Evolutionary conservation across 1,140 invertebrate genomes (phyloP).

Genomic region (Dufourea novaeangliae): DNA sequence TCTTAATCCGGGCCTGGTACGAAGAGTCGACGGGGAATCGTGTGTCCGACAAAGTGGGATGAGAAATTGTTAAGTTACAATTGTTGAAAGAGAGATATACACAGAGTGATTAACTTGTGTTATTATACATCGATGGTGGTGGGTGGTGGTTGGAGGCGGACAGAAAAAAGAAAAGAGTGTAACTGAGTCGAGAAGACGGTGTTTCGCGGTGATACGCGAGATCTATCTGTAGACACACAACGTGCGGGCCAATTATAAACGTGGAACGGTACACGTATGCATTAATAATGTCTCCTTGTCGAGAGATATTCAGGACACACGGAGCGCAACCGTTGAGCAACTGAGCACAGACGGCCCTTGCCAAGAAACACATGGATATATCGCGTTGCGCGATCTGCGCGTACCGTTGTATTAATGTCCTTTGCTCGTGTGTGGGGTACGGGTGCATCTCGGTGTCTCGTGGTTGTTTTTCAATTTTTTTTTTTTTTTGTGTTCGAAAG

Average conservation of each 20-base stretch:
- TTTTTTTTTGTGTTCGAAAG: background rate
- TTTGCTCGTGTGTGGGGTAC: constrained; percentile 55
- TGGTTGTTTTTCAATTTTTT: constrained; percentile 34
- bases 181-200: constrained; percentile 40
- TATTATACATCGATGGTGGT: constrained; percentile 3
- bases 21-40: no score
- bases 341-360: constrained; percentile 65
- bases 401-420: constrained; percentile 21
- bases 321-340: constrained; percentile 71
- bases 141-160: constrained; percentile 6
- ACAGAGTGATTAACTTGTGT: no score
- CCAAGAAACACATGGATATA: constrained; percentile 71
- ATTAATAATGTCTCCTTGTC: constrained; percentile 77
- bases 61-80: constrained; percentile 1
- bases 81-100: constrained; percentile 13
- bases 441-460: constrained; percentile 68
- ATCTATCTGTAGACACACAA: constrained; percentile 76
- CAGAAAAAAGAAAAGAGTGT: constrained; percentile 14
- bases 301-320: constrained; percentile 78
- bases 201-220: constrained; percentile 31
- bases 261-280: constrained; percentile 70
- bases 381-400: constrained; percentile 48
- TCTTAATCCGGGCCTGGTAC: no score
- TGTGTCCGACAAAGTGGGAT: no score
- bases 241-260: constrained; percentile 79